These are phyloP conservation scores for Phylloscopus trochiloides DNA, from an alignment of 2,113 vertebrate species.

Conservation along the genomic window DNA sequence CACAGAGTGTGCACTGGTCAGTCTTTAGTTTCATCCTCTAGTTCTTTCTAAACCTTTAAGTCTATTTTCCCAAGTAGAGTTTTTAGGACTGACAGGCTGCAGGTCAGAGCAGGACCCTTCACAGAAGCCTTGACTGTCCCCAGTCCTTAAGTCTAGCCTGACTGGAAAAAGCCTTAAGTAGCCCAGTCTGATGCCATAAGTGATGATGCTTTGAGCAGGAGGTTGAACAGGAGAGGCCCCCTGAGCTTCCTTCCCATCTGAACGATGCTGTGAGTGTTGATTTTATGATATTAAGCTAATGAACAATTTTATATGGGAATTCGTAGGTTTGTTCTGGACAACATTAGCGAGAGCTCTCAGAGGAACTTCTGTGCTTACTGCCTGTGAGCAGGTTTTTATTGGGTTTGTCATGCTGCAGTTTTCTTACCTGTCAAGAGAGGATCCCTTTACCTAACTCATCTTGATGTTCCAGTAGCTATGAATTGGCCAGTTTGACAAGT, in stretches of 20 bases:
- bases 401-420: not conserved
- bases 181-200: not conserved
- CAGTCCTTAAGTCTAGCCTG: not conserved
- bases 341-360: rapidly evolving
- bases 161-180: not conserved
- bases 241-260: not conserved
- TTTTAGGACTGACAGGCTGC: not conserved
- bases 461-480: not conserved
- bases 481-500: not conserved
- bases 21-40: not conserved
- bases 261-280: rapidly evolving
- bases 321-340: not conserved
- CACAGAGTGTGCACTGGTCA: not conserved
- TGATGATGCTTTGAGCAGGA: not conserved
- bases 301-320: not conserved
- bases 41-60: not conserved
- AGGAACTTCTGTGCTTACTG: not conserved
- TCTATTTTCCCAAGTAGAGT: not conserved
- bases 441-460: not conserved
- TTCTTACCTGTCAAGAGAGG: not conserved
- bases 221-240: not conserved
- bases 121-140: not conserved
- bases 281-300: not conserved
- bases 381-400: not conserved
- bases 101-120: not conserved